Evolutionary conservation across 2,797 vertebrate genomes (phyloP).

Genomic region (Rhynchonycteris naso): DNA sequence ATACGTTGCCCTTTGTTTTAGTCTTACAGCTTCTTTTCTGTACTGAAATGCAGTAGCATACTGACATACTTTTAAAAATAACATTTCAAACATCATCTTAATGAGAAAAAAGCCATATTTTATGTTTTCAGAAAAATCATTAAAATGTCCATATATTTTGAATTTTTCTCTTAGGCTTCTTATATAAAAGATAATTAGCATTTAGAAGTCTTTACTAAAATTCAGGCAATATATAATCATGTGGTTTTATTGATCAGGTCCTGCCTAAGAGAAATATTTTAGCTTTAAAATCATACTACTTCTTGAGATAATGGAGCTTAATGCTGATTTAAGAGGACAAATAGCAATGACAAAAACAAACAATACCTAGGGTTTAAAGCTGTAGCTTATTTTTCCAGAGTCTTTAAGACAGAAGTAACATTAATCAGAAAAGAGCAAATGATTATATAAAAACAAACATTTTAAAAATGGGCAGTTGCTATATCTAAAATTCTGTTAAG

Average conservation of each 20-base stretch:
- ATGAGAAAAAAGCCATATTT: neutral
- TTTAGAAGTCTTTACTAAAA: neutral
- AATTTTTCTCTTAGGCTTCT: neutral
- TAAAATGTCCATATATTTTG: neutral
- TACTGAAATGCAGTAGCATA: neutral
- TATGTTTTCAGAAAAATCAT: neutral
- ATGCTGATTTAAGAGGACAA: neutral
- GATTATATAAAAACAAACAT: neutral
- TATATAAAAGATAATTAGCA: neutral
- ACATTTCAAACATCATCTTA: neutral
- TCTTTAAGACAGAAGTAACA: neutral
- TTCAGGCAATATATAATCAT: neutral
- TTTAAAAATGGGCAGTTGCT: neutral
- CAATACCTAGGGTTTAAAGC: neutral
- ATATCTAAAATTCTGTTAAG: neutral
- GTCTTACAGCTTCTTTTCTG: neutral
- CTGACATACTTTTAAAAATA: neutral
- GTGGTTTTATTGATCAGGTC: neutral
- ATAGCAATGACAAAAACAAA: neutral
- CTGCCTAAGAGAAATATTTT: neutral
- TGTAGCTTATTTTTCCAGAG: neutral
- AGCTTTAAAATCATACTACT: neutral
- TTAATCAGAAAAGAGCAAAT: neutral
- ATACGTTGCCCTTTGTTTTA: neutral
- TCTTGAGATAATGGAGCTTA: neutral